A percentile compares a stretch with the other conserved stretches of the same genome.
These are phyloP conservation scores for Sus cebifrons DNA, from an alignment of 2,797 vertebrate species.

Conservation along the genomic window DNA sequence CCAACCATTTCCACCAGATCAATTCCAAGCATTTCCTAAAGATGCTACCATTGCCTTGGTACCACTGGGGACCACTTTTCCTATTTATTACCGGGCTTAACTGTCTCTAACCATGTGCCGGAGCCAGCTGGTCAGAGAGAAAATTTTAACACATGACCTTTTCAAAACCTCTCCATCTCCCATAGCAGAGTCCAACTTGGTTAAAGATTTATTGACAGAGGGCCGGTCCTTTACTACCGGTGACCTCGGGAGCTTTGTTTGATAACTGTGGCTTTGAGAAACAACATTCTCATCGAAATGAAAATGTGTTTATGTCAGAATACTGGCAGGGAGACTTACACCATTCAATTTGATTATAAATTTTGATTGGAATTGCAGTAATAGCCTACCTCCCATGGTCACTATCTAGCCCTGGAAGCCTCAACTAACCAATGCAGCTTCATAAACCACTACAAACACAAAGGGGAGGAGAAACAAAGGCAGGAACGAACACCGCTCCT, in stretches of 20 bases:
- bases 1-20: constrained; percentile 53
- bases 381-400: not conserved
- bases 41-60: constrained; percentile 24
- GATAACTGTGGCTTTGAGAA: constrained; percentile 49
- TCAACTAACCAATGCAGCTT: constrained; percentile 3
- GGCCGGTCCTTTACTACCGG: not conserved
- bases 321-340: not conserved
- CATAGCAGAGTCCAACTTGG: constrained; percentile 4
- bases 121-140: constrained; percentile 61
- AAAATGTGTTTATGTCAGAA: constrained; percentile 58
- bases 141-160: constrained; percentile 25
- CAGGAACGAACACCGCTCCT: not conserved
- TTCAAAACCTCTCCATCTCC: not conserved
- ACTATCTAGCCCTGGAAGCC: constrained; percentile 7
- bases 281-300: constrained; percentile 28
- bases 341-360: constrained; percentile 43
- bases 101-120: constrained; percentile 42
- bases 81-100: constrained; percentile 11
- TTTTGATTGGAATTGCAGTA: constrained; percentile 53
- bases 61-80: constrained; percentile 62
- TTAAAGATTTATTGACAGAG: constrained; percentile 9
- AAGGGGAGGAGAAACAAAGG: not conserved
- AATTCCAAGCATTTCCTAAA: constrained; percentile 58
- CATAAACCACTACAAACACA: constrained; percentile 57
- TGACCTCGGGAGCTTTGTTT: not conserved